Conservation (phyloP, 2,113 vertebrate species). For the Vulpes vulpes region DNA sequence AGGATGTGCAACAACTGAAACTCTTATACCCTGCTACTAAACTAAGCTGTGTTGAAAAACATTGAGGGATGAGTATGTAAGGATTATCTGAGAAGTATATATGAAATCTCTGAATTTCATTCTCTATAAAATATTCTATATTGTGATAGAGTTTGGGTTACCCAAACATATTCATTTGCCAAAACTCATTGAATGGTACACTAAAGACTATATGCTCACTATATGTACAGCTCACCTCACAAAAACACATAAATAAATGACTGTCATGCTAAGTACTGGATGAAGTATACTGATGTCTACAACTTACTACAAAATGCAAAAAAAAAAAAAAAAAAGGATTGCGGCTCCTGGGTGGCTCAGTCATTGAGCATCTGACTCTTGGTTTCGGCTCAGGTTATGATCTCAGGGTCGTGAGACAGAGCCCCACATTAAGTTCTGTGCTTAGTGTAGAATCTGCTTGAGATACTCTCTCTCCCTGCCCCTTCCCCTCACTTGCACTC, state of each 20-base stretch:
- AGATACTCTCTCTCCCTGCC: neutral
- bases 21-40: neutral
- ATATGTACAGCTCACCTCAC: neutral
- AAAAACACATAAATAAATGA: neutral
- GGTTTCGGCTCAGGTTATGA: neutral
- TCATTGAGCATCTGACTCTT: neutral
- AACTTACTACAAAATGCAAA: conserved; percentile 11
- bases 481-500: neutral
- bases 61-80: neutral
- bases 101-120: neutral
- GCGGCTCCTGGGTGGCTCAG: neutral
- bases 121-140: neutral
- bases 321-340: neutral
- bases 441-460: neutral
- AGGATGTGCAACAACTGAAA: neutral
- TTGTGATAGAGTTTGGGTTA: neutral
- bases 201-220: neutral
- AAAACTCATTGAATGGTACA: neutral
- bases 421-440: neutral
- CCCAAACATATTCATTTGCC: neutral
- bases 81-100: neutral
- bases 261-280: neutral
- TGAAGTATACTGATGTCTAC: neutral
- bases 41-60: neutral
- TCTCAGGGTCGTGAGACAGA: neutral